Percentiles rank a stretch among this genome's conserved stretches.
These are phyloP conservation scores for Adineta ricciae DNA, from an alignment of 2,888 invertebrate genomes.

Conservation along the genomic window DNA sequence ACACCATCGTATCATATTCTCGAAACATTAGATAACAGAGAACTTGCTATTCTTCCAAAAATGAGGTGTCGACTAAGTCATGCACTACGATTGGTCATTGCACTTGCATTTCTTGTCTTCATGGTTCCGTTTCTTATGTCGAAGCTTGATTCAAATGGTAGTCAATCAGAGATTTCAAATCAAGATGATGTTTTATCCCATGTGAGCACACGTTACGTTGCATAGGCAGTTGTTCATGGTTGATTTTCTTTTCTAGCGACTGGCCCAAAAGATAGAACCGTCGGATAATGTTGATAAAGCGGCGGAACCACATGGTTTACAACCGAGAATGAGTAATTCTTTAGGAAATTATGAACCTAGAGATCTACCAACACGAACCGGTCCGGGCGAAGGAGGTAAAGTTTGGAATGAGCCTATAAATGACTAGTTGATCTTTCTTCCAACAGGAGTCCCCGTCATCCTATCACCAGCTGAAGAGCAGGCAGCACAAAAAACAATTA, in stretches of 20 bases:
- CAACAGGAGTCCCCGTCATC: constrained; percentile 69
- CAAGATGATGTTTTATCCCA: background rate
- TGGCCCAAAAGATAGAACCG: background rate
- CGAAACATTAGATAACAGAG: background rate
- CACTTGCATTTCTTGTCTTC: background rate
- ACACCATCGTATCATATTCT: background rate
- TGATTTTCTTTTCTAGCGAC: background rate
- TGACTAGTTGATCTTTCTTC: constrained; percentile 44
- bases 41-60: background rate
- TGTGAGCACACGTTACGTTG: background rate
- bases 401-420: constrained; percentile 52
- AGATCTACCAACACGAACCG: constrained; percentile 38
- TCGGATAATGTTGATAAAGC: background rate
- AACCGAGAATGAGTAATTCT: constrained; percentile 44
- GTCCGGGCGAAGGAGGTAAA: constrained; percentile 48
- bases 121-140: background rate
- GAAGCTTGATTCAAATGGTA: background rate
- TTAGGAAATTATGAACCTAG: constrained; percentile 72
- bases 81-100: background rate
- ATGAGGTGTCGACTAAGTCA: background rate
- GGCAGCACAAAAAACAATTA: constrained; percentile 57
- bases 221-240: background rate
- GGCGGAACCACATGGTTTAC: constrained; percentile 37
- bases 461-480: constrained; percentile 60
- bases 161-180: background rate